Evolutionary conservation across 2,888 invertebrate genomes (phyloP).

Genomic region (Dasypogon diadema): DNA sequence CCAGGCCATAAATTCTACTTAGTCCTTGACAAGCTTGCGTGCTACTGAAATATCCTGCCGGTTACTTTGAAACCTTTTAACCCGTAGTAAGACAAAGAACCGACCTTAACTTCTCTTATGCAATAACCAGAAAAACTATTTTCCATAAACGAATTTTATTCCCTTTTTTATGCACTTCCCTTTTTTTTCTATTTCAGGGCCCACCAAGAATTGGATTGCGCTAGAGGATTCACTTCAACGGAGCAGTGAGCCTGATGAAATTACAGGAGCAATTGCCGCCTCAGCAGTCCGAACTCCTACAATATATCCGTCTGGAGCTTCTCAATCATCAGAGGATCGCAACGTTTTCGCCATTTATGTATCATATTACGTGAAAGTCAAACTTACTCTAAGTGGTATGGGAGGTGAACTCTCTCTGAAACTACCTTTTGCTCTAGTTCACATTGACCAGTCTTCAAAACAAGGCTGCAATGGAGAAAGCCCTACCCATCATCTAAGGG

Average conservation of each 20-base stretch:
- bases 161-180: neutral
- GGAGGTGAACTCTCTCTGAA: constrained; percentile 84
- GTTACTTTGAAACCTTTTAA: neutral
- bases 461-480: constrained; percentile 22
- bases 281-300: constrained; percentile 72
- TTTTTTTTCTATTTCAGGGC: constrained; percentile 68
- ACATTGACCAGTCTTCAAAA: constrained; percentile 64
- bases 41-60: neutral
- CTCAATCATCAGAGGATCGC: constrained; percentile 75
- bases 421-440: constrained; percentile 83
- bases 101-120: constrained; percentile 9
- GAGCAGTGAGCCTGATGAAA: constrained; percentile 73
- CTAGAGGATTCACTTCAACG: constrained; percentile 87
- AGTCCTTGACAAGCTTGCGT: neutral
- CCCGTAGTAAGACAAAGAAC: neutral
- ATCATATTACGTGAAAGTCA: constrained; percentile 91
- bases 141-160: neutral
- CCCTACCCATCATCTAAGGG: neutral
- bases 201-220: constrained; percentile 92
- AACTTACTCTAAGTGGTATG: constrained; percentile 83
- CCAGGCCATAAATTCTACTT: neutral
- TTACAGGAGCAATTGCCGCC: constrained; percentile 69
- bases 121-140: neutral
- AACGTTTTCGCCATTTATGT: constrained; percentile 93
- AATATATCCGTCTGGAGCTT: constrained; percentile 51